Percentiles rank a stretch among this genome's conserved stretches.
Evolutionary conservation across 2,888 invertebrate species (phyloP).

Genomic region (Xestia xanthographa): DNA sequence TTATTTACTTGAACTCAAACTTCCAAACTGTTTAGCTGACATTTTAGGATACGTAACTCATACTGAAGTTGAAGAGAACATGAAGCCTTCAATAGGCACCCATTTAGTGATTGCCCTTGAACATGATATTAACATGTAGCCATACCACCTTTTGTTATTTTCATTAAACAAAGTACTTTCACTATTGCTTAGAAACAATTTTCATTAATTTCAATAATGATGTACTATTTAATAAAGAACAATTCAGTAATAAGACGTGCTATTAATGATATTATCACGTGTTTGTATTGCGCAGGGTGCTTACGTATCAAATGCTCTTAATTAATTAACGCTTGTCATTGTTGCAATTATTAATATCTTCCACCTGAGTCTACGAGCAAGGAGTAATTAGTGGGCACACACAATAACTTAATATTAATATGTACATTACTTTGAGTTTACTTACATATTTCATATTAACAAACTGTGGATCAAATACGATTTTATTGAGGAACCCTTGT

Average conservation of each 20-base stretch:
- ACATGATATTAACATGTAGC: not conserved
- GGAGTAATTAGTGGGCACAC: constrained; percentile 20
- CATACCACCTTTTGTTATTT: not conserved
- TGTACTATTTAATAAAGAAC: constrained; percentile 28
- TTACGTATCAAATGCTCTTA: constrained; percentile 24
- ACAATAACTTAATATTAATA: not conserved
- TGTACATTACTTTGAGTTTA: not conserved
- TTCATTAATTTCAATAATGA: not conserved
- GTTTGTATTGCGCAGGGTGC: constrained; percentile 29
- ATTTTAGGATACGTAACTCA: not conserved
- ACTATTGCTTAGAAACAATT: not conserved
- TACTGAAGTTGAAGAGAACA: not conserved
- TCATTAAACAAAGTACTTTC: constrained; percentile 16
- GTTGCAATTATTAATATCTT: constrained; percentile 28
- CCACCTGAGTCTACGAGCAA: constrained; percentile 40
- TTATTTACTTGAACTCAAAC: not conserved
- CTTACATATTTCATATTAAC: not conserved
- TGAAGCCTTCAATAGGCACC: not conserved
- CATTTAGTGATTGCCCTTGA: not conserved
- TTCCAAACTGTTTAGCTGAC: not conserved
- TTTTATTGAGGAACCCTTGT: not conserved
- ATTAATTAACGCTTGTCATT: constrained; percentile 56
- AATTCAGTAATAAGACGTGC: constrained; percentile 24
- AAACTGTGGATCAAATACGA: not conserved
- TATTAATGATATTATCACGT: constrained; percentile 7